Percentiles rank a stretch among this genome's conserved stretches.
Conservation (phyloP, 2,113 vertebrate species). For the Ammodytes dubius region DNA sequence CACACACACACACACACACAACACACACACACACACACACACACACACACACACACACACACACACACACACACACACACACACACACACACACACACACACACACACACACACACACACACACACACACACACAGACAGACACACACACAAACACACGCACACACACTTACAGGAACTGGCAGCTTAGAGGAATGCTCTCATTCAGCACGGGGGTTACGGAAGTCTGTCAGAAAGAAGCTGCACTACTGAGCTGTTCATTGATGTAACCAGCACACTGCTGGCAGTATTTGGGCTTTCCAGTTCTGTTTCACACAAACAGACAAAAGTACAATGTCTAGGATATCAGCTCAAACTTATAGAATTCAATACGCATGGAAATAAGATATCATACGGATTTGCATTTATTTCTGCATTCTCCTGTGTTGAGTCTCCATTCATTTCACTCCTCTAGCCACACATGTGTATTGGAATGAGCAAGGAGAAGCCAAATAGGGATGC, state of each 20-base stretch:
- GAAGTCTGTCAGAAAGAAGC: constrained; percentile 72
- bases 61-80: constrained; percentile 14
- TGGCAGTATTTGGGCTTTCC: constrained; percentile 32
- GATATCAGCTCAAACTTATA: constrained; percentile 30
- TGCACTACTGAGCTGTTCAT: constrained; percentile 42
- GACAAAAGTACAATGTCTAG: constrained; percentile 18
- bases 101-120: background rate
- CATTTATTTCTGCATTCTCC: constrained; percentile 34
- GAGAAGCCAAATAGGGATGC: constrained; percentile 50
- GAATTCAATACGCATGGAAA: constrained; percentile 38
- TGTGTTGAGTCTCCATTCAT: constrained; percentile 21
- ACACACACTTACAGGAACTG: constrained; percentile 56
- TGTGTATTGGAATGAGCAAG: constrained; percentile 40
- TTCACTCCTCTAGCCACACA: constrained; percentile 10
- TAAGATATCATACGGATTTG: constrained; percentile 38
- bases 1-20: background rate
- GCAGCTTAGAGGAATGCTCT: constrained; percentile 64
- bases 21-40: background rate
- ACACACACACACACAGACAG: background rate
- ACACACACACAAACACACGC: constrained; percentile 24
- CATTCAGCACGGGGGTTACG: constrained; percentile 62
- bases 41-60: too few relatives aligned
- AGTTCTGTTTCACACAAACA: constrained; percentile 33
- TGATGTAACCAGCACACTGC: constrained; percentile 54
- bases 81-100: constrained; percentile 41